Evolutionary conservation across 2,797 vertebrate species (phyloP), one percentile per base, ranked within the genome.

Genomic region (Lates japonicus): DNA sequence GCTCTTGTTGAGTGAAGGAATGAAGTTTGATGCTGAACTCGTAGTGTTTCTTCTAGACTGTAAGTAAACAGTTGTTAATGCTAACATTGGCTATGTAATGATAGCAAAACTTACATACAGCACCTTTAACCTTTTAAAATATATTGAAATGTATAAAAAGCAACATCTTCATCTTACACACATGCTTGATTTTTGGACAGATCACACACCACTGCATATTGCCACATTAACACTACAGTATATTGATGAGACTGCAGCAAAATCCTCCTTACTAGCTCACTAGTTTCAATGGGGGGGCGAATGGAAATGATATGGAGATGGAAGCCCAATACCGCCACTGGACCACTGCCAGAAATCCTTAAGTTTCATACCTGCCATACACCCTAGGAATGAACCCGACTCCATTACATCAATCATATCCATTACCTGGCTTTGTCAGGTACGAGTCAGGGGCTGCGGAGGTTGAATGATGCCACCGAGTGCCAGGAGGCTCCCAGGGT

Each of bases 341-440:
- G 81, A 80, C 46, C 25, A 2, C 20, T 3, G 84, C 85, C 89
- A 90, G 81, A 85, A 82, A 78, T 76, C 74, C 55, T 83, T 71
- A 80, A 77, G 78, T 87, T 84, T 80, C 77, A 71, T 72, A 76
- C 70, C 75, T 76, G 59, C 77, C 33, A 19, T 62, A 41, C 19
- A 54, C 68, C 80, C 76, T 31, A 73, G 68, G 68, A 82, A 81
- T 86, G 77, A 89, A 82, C 74, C 57, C 8, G 54, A 61, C 76
- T 83, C 65, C 48, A 11, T 78, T 48, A 68, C 81, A 90, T 93
- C 85, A 72, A 63, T 92, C 86, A 87, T 74, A 66, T 81, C 82
- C 77, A 85, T 90, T 88, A 83, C 84, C 68, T 79, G 70, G n/a
- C 82, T 54, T 52, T 83, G 85, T 91, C 87, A 51, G 87, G 71